These are phyloP conservation scores for Lycia hirtaria DNA, from an alignment of 2,888 invertebrate species.

Conservation along the genomic window DNA sequence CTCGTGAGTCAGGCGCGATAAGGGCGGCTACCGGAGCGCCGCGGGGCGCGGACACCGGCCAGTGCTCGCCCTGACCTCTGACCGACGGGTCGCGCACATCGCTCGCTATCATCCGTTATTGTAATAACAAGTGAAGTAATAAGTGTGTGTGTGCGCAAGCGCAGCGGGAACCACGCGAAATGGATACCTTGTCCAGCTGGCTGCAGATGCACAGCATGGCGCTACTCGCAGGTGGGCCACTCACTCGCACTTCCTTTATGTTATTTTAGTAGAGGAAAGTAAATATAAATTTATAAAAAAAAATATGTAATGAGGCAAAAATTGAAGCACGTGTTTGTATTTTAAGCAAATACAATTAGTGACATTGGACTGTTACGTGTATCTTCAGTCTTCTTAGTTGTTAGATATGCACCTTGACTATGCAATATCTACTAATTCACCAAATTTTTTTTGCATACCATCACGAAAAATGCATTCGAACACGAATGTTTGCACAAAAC, in stretches of 20 bases:
- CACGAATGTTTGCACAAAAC: no score
- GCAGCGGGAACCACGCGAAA: constrained; percentile 29
- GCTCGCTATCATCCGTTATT: background rate
- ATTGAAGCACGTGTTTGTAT: background rate
- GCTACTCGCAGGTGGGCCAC: constrained; percentile 57
- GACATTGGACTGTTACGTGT: no score
- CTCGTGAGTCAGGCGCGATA: constrained; percentile 69
- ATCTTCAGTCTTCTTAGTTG: no score
- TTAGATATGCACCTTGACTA: no score
- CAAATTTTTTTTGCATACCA: no score
- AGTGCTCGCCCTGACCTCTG: constrained; percentile 73
- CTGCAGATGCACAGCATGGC: constrained; percentile 68
- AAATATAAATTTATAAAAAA: no score
- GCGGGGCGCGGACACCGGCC: constrained; percentile 42
- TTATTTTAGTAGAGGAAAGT: no score
- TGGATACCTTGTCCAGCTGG: constrained; percentile 63
- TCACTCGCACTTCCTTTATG: no score
- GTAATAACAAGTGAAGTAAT: background rate
- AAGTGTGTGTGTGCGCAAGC: background rate
- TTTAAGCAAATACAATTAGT: no score
- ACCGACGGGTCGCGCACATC: constrained; percentile 60
- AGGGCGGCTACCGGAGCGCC: constrained; percentile 44
- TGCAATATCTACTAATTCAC: no score
- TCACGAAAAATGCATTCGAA: no score
- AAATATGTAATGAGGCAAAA: no score